Evolutionary conservation across 2,888 invertebrate genomes (phyloP).

Genomic region (Priocnemis perturbator): DNA sequence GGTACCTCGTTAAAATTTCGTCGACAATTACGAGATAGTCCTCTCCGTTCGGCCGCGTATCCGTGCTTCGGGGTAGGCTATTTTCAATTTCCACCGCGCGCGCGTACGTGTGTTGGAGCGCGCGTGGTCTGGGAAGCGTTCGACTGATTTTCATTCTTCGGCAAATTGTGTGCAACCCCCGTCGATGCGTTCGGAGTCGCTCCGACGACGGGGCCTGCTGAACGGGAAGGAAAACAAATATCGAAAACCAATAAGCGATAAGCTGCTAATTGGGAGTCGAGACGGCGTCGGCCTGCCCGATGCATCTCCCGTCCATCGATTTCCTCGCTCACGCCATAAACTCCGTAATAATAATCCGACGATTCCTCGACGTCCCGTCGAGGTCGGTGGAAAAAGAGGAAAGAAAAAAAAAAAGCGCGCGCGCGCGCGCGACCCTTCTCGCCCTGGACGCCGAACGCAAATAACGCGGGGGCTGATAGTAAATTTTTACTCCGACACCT

Average conservation of each 20-base stretch:
- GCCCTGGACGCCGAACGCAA: constrained; percentile 27
- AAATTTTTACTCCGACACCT: constrained; percentile 40
- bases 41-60: too few relatives aligned
- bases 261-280: constrained; percentile 72
- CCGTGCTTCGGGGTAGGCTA: too few relatives aligned
- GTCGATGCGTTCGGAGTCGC: constrained; percentile 24
- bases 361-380: constrained; percentile 18
- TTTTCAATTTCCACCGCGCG: too few relatives aligned
- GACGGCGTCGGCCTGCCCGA: constrained; percentile 62
- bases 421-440: constrained; percentile 7
- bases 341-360: constrained; percentile 52
- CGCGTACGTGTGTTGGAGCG: too few relatives aligned
- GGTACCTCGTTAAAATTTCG: too few relatives aligned
- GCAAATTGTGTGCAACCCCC: constrained; percentile 34
- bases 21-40: too few relatives aligned
- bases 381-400: constrained; percentile 9
- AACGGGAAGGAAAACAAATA: constrained; percentile 61
- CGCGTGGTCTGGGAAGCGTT: constrained; percentile 14
- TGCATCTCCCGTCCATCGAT: constrained; percentile 50
- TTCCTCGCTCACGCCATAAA: constrained; percentile 51
- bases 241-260: constrained; percentile 72
- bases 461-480: constrained; percentile 31
- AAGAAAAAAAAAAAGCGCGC: constrained; percentile 5
- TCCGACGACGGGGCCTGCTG: constrained; percentile 31
- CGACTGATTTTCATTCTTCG: constrained; percentile 47